Percentiles rank a stretch among this genome's conserved stretches.
Conservation (phyloP, 2,113 vertebrate species). For the Protomyctophum bolini region DNA sequence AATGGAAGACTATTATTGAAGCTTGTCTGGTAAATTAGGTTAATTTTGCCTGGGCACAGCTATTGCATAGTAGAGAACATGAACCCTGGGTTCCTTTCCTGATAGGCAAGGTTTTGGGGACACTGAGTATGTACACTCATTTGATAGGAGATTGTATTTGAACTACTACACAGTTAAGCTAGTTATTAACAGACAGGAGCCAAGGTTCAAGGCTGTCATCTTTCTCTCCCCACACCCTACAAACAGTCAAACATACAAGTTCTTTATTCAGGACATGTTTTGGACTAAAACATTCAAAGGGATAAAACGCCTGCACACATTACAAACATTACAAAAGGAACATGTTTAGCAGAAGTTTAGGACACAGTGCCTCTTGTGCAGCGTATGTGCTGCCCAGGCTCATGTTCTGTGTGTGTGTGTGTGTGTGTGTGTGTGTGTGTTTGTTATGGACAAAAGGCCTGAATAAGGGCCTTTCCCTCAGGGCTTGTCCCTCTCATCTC, state of each 20-base stretch:
- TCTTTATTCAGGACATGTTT: too few species aligned
- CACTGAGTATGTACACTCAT: not conserved
- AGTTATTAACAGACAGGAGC: conserved; percentile 55
- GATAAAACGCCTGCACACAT: not conserved
- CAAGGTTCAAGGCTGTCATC: conserved; percentile 68
- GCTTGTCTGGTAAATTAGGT: conserved; percentile 25
- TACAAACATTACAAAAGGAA: not conserved
- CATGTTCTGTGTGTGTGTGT: not conserved
- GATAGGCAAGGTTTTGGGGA: not conserved
- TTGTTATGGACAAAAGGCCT: conserved; percentile 22
- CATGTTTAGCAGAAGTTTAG: conserved; percentile 14
- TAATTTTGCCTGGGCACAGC: conserved; percentile 23
- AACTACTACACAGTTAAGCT: conserved; percentile 26
- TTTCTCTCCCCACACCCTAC: not conserved
- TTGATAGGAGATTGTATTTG: conserved; percentile 28
- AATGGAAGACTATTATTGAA: conserved; percentile 28
- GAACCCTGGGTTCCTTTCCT: conserved; percentile 5
- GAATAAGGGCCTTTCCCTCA: conserved; percentile 39
- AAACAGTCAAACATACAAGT: too few species aligned
- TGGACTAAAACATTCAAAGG: too few species aligned
- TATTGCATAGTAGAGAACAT: conserved; percentile 7
- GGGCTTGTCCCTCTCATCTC: conserved; percentile 40
- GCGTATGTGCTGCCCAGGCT: not conserved
- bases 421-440: conserved; percentile 27
- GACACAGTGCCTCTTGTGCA: not conserved